Evolutionary conservation across 2,888 invertebrate genomes (phyloP).

Genomic region (Lasioglossum malachurum): DNA sequence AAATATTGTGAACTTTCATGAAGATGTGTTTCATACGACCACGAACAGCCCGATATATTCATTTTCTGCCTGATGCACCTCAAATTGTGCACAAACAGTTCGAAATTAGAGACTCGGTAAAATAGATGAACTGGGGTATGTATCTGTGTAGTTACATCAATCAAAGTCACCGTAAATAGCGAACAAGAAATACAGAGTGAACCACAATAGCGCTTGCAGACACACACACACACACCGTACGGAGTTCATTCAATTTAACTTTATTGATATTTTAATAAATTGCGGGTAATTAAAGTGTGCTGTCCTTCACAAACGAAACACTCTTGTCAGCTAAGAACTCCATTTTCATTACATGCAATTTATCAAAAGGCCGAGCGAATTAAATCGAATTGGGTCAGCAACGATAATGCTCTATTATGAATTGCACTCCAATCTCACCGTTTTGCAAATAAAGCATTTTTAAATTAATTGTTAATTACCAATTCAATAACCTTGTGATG

Average conservation of each 20-base stretch:
- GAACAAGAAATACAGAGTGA: neutral
- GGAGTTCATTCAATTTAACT: neutral
- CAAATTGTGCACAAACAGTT: neutral
- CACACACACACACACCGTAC: no score
- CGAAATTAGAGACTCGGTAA: neutral
- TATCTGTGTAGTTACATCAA: neutral
- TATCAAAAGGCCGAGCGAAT: neutral
- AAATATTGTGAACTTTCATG: no score
- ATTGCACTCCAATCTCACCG: neutral
- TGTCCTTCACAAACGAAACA: neutral
- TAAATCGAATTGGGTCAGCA: neutral
- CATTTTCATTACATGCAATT: neutral
- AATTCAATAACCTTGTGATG: no score
- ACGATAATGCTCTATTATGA: neutral
- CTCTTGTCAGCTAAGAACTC: neutral
- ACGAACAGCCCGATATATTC: neutral
- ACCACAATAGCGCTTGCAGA: neutral
- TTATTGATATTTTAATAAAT: slow-evolving; percentile 1
- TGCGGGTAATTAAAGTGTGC: neutral
- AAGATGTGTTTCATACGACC: neutral
- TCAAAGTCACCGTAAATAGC: neutral
- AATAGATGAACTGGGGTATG: neutral
- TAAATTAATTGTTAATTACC: no score
- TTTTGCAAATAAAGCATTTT: no score
- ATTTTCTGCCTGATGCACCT: neutral